Evolutionary conservation across 1,140 invertebrate species (phyloP), one percentile per base, ranked within the genome.

Genomic region (Telenomus remus): DNA sequence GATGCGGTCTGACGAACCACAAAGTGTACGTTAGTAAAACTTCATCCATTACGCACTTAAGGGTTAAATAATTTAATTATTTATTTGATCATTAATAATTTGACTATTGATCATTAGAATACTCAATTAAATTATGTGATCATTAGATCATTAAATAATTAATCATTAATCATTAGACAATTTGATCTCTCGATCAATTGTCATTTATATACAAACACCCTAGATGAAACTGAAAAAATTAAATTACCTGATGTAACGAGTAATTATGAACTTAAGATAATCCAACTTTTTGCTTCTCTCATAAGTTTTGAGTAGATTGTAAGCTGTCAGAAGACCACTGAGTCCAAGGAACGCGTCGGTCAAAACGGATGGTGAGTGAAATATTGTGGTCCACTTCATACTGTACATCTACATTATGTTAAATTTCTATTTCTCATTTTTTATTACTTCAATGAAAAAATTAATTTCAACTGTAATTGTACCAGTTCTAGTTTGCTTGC

Each of bases 261-360:
- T 80, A 14, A 84, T 15, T 33, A 79, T 68, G 0, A 50, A 39
- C 43, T 34, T 54, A 8, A 71, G 35, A 48, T 78, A 79, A 75
- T 81, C 81, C 1, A 85, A 69, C 42, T 61, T 77, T 46, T 79
- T 81, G 6, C 39, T 64, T 69, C 11, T 80, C 84, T n/a, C 83
- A 80, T 27, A 86, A 65, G 16, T 83, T 71, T 46, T 75, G 57
- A 88, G 39, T 10, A 84, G 10, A 42, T 68, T 65, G 51, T 83
- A 87, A 46, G 78, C 51, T 1, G 81, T 68, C 8, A 86, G 51
- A 43, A 84, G 76, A 11, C 84, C 84, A 44, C 84, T 82, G 15
- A 84, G 65, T 11, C 70, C 73, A 33, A 86, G 82, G 61, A 84
- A 86, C 11, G 61, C 81, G 43, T 86, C 84, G 8, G 83, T 79